Base-by-base conservation (phyloP, 2,113 vertebrate genomes). In the Epinephelus moara region DNA sequence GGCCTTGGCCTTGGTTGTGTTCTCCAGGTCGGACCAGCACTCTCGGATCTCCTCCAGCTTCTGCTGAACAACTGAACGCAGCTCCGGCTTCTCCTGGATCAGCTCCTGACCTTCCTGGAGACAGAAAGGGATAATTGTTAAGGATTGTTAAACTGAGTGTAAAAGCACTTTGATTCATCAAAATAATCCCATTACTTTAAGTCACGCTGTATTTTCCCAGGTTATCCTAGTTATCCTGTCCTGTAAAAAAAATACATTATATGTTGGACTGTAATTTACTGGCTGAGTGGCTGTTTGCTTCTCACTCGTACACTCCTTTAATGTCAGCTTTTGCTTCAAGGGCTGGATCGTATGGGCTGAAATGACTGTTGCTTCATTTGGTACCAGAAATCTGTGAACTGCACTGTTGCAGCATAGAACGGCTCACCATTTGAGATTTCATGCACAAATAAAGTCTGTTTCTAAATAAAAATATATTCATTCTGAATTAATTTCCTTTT, bases 1-100 rank as follows among this genome's bases (percentile, higher is more conserved):
- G 5, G 97, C 97, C 73, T 98, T 98, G 88, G 96, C 96, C 90
- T 97, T 96, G 17, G 97, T 98, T 9, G 96, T 97, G 85, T 79
- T 95, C 93, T 98, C 97, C 93, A 99, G 94, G 85, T 97, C 96
- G 0, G 96, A 94, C 98, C 98, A 99, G 79, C 96, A 96, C 68
- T 86, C 90, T 66, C 96, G 93, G 87, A 98, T 96, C 78, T 95
- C 95, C 33, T 82, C 94, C 81, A 98, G 94, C 87, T 97, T 98
- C 91, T 96, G 96, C 30, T 94, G 93, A 75, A 97, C 97, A 9
- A 98, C 94, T 0, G 93, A 88, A 10, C 96, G 94, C 68, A 97
- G 92, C 90, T 98, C 97, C 0, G 97, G 97, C 85, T 98, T 97
- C 93, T 97, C 96, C 14, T 95, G 91, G 59, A 96, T 96, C 91